Base-by-base conservation (phyloP, 2,888 invertebrate genomes). In the Altica lythri region DNA sequence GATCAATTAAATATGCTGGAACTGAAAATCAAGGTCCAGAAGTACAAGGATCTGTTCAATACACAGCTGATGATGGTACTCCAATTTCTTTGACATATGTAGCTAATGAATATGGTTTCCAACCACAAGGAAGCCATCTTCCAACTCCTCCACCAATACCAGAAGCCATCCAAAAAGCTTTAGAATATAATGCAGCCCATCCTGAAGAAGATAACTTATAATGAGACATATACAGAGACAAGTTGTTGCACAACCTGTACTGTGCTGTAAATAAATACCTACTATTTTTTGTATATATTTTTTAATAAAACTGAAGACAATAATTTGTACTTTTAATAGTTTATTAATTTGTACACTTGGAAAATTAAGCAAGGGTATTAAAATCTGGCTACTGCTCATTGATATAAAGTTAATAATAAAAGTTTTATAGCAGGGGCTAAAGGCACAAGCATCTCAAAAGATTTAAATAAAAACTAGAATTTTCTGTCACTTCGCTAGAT, bases 121-220 rank as follows among this genome's bases (percentile, higher is more conserved):
- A 83, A 65, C 83, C 86, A 6, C 81, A 81, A 74, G 89, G 90
- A 43, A 86, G 84, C 44, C 89, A 89, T 73, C 77, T 90, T 29
- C 90, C 90, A 8, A 89, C 89, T 8, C 87, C 90, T 3, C 89
- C 89, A 8, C 89, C 90, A 13, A 86, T 89, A 61, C 90, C 90
- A 5, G 79, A 83, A 46, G 89, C 86, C 62, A 90, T 90, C 62
- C 85, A 84, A 67, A 83, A 82, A 59, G 83, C 86, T 38, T 74
- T 87, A 61, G 86, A 85, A 13, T 84, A 82, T 74, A 78, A 86
- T 66, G 81, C 83, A 2, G 80, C 82, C 2, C 77, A 77, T 29
- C 78, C 79, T 2, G 66, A 68, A 34, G 63, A 63, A n/a, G 65
- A 68, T 37, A 71, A 75, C 55, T 65, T 71, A 43, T 62, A 66